A percentile compares a stretch with the other conserved stretches of the same genome.
phyloP scores from a whole-genome alignment of 2,113 vertebrate species.

The Seriola rivoliana region DNA sequence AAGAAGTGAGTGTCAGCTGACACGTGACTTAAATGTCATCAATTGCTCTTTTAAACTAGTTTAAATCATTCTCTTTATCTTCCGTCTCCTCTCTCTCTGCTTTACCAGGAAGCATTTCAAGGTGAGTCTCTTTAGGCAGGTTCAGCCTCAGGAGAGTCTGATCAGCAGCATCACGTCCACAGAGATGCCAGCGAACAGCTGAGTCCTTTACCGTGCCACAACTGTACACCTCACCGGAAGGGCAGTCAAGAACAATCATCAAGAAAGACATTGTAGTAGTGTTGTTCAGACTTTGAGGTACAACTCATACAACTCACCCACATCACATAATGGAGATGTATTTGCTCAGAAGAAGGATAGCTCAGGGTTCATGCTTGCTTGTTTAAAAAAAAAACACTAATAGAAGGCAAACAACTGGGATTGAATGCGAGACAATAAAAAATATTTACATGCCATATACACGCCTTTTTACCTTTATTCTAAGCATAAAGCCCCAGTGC shows the following conservation, averaged over 20 bases:
- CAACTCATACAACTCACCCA: background rate
- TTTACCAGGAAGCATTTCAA: constrained; percentile 76
- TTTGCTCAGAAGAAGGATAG: constrained; percentile 7
- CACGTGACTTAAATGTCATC: background rate
- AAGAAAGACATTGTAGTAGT: background rate
- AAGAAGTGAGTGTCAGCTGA: constrained; percentile 87
- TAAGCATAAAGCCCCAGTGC: background rate
- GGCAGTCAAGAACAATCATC: background rate
- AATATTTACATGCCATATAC: background rate
- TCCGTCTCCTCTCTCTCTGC: background rate
- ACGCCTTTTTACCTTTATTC: background rate
- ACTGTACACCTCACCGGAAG: background rate
- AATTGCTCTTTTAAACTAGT: background rate
- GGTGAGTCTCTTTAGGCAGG: constrained; percentile 59
- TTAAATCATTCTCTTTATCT: background rate
- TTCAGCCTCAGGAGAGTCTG: constrained; percentile 48
- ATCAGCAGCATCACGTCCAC: constrained; percentile 14
- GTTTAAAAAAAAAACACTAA: background rate
- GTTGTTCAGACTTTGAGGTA: background rate
- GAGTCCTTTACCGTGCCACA: background rate
- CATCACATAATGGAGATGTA: background rate
- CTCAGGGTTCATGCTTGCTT: constrained; percentile 49
- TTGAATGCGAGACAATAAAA: background rate
- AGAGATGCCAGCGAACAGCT: constrained; percentile 1
- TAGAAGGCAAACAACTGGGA: background rate